Evolutionary conservation across 2,113 vertebrate genomes (phyloP).

Genomic region (Mus spicilegus): DNA sequence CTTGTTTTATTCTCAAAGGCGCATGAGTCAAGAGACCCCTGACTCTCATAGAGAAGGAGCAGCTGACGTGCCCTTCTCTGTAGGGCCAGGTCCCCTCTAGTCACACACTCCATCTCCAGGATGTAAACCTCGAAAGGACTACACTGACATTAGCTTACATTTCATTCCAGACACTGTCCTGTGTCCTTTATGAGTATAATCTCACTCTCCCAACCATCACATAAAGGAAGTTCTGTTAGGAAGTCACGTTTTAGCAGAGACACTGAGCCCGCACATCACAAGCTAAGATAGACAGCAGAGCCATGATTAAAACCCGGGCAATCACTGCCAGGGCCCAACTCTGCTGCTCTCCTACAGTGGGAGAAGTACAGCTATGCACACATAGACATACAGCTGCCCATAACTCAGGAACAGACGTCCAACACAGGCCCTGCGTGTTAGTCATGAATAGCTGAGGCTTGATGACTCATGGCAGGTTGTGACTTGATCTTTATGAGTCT

Average conservation of each 20-base stretch:
- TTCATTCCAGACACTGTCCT: not conserved
- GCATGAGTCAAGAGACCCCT: not conserved
- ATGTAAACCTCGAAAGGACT: not conserved
- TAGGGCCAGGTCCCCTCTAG: not conserved
- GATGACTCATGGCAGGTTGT: not conserved
- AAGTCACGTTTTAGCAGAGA: not conserved
- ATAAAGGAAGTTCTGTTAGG: not conserved
- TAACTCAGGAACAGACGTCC: not conserved
- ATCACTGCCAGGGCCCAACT: not conserved
- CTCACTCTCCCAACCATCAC: not conserved
- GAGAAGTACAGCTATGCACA: not conserved
- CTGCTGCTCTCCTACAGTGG: not conserved
- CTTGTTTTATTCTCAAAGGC: not conserved
- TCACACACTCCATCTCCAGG: not conserved
- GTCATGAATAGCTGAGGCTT: not conserved
- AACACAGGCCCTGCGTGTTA: not conserved
- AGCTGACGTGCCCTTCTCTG: not conserved
- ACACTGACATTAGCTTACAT: not conserved
- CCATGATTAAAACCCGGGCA: not conserved
- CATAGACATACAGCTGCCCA: no score
- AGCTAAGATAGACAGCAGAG: not conserved
- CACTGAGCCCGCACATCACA: not conserved
- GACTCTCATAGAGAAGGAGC: not conserved
- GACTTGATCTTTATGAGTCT: not conserved
- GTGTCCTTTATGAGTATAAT: not conserved